Evolutionary conservation across 2,888 invertebrate genomes (phyloP), one percentile per base, ranked within the genome.

Genomic region (Metallyticus violacea): DNA sequence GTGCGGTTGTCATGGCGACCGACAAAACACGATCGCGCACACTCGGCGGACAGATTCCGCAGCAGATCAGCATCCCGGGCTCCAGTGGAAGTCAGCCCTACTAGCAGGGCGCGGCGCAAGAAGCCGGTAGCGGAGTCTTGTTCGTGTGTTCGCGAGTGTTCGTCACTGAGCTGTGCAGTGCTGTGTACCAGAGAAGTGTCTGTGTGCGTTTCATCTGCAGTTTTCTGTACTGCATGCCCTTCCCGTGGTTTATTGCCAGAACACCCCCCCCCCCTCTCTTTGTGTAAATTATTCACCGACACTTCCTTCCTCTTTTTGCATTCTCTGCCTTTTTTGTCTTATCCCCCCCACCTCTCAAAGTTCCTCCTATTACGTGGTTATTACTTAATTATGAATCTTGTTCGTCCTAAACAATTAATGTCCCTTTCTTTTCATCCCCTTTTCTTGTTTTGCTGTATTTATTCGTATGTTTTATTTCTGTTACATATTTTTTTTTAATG

Each of bases 1-100:
- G 62, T 90, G 87, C 9, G 22, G 81, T 81, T 81, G 25, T 40
- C 40, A 81, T 81, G 81, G 29, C 81, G 81, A 81, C 81, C 81
- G 40, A 62, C 40, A 62, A 62, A 62, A 62, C 40, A 62, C 40
- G 40, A 62, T 62, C 40, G 40, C 40, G 40, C 40, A 62, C 40
- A 22, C 40, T 62, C 40, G 15, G 22, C 40, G 29, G 81, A 30
- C 26, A 30, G 76, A 80, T 76, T 26, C 62, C 26, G 79, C 85
- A 77, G n/a, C 25, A 77, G 27, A 7, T n/a, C 85, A 85, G 85
- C 85, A 85, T 85, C 85, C 85, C 76, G 85, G 85, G 85, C 7
- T 83, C 83, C 83, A 77, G 83, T 77, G 83, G 26, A 77, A 62
- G 62, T 62, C 77, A 15, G 40, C 40, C 40, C 40, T 62, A 62